Percentiles rank a stretch among this genome's conserved stretches.
Conservation (phyloP, 2,888 invertebrate genomes). For the Melanotus villosus region DNA sequence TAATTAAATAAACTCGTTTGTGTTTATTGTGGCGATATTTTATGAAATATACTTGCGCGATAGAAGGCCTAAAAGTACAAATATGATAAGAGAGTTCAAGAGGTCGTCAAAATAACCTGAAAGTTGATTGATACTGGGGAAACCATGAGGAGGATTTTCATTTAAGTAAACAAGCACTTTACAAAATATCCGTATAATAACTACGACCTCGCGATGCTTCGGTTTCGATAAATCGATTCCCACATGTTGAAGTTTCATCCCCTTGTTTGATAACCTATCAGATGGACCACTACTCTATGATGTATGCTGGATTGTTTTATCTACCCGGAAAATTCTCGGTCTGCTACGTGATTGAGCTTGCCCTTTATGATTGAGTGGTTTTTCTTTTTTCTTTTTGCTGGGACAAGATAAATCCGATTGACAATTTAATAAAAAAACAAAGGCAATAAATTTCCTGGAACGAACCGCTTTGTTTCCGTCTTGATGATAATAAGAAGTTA, state of each 20-base stretch:
- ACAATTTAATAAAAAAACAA: conserved; percentile 44
- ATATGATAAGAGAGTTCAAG: too few species aligned
- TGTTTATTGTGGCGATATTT: too few species aligned
- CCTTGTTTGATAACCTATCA: conserved; percentile 50
- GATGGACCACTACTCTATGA: conserved; percentile 47
- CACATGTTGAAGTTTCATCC: conserved; percentile 44
- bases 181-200: conserved; percentile 40
- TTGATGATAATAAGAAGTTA: conserved; percentile 30
- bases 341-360: conserved; percentile 34
- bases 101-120: too few species aligned
- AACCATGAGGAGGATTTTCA: not conserved
- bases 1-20: too few species aligned
- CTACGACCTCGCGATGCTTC: conserved; percentile 19
- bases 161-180: conserved; percentile 37
- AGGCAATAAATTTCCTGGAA: conserved; percentile 37
- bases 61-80: too few species aligned
- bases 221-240: conserved; percentile 39
- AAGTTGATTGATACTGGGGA: too few species aligned
- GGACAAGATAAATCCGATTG: conserved; percentile 36
- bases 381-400: conserved; percentile 32
- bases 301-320: conserved; percentile 43
- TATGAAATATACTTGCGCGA: too few species aligned
- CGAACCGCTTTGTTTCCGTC: conserved; percentile 21
- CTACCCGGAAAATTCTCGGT: conserved; percentile 37
- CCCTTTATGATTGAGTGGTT: conserved; percentile 39